Evolutionary conservation across 2,888 invertebrate genomes (phyloP).

Genomic region (Malachius bipustulatus): DNA sequence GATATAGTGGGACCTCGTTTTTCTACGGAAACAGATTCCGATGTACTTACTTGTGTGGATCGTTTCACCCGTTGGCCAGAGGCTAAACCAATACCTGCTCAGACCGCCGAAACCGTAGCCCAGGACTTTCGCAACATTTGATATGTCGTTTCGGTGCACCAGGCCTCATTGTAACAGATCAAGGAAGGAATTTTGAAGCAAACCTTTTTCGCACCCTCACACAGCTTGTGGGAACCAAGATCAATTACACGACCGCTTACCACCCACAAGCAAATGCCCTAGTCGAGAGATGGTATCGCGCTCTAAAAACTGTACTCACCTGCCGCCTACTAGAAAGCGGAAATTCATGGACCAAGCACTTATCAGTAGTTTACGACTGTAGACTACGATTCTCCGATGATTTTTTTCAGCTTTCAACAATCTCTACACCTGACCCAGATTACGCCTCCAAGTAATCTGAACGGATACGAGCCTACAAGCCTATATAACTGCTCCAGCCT

Average conservation of each 20-base stretch:
- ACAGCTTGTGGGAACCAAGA: neutral
- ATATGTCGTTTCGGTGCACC: slow-evolving; percentile 1
- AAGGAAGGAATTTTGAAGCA: neutral
- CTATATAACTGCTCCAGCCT: too few relatives aligned
- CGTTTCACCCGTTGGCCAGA: slow-evolving; percentile 4
- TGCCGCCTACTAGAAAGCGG: too few relatives aligned
- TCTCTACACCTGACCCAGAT: too few relatives aligned
- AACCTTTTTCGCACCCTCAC: neutral
- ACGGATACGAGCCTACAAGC: too few relatives aligned
- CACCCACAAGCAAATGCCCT: neutral
- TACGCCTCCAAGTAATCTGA: too few relatives aligned
- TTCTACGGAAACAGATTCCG: neutral
- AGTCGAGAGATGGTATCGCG: neutral
- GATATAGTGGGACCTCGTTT: neutral
- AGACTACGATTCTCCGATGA: too few relatives aligned
- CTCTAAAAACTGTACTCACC: neutral
- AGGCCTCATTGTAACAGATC: neutral
- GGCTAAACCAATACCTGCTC: neutral
- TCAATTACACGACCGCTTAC: neutral
- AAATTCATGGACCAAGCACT: too few relatives aligned
- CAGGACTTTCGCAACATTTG: neutral
- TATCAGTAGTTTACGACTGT: too few relatives aligned
- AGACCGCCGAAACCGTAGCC: neutral
- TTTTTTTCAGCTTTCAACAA: too few relatives aligned
- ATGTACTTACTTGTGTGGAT: neutral